Evolutionary conservation across 1,140 invertebrate species (phyloP).

Genomic region (Cyrtorhinus lividipennis): DNA sequence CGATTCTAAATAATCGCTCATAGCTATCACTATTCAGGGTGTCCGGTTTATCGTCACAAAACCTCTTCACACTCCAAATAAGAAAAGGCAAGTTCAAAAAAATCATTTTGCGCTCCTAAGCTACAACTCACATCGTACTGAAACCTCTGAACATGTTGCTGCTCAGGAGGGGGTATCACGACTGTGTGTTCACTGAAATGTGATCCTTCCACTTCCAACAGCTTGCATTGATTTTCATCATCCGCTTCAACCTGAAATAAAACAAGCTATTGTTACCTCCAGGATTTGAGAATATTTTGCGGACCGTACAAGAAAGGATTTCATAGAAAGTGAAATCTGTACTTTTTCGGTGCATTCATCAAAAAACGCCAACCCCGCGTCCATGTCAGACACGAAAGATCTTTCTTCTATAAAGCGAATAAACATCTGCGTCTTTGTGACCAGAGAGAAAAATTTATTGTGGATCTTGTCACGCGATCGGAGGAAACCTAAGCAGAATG

Average conservation of each 20-base stretch:
- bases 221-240: slow-evolving; percentile 38
- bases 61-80: too few species aligned
- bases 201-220: slow-evolving; percentile 62
- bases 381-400: slow-evolving; percentile 94
- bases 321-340: too few species aligned
- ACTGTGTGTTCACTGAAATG: slow-evolving; percentile 78
- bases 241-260: slow-evolving; percentile 33
- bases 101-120: too few species aligned
- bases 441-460: slow-evolving; percentile 75
- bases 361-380: slow-evolving; percentile 86
- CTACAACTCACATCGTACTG: slow-evolving; percentile 30
- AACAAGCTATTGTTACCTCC: too few species aligned
- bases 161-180: slow-evolving; percentile 90
- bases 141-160: slow-evolving; percentile 32
- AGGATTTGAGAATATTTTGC: too few species aligned
- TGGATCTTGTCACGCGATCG: slow-evolving; percentile 61
- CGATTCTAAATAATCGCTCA: too few species aligned
- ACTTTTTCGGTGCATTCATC: slow-evolving; percentile 88
- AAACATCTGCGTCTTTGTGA: slow-evolving; percentile 94
- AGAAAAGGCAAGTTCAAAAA: too few species aligned
- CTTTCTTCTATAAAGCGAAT: slow-evolving; percentile 97
- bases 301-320: too few species aligned
- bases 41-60: too few species aligned
- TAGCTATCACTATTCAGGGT: too few species aligned
- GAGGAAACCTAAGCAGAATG: slow-evolving; percentile 46